Evolutionary conservation across 2,797 vertebrate genomes (phyloP), one percentile per base, ranked within the genome.

Genomic region (Heteromormyrus szaboi): DNA sequence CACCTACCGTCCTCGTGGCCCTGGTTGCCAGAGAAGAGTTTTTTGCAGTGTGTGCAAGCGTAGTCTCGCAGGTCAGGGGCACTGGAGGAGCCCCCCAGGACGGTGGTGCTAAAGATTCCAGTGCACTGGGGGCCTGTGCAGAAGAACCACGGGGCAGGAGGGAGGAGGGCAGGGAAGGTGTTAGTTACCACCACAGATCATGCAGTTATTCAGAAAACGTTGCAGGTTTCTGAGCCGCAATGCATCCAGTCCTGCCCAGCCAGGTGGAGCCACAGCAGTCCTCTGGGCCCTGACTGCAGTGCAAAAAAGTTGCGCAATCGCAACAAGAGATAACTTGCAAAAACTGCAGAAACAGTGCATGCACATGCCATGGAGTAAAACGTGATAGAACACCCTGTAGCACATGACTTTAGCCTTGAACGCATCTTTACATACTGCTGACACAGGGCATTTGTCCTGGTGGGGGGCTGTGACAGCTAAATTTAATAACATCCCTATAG

Each of bases 31-130:
- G 97, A 96, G 90, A 97, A 97, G 92, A 96, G 92, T 92, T 98
- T 98, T 94, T 98, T 98, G 95, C 97, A 96, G 92, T 97, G 97
- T 92, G 95, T 97, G 95, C 97, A 97, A 89, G 97, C 96, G 94
- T 98, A 98, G 95, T 99, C 98, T 95, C 97, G 97, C 94, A 99
- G 97, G 96, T 99, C 99, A 94, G 98, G 98, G 95, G 98, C 97
- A 59, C 98, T 98, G 96, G 96, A 98, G 92, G 98, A 98, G 94
- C 97, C 98, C 87, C 97, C 98, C 86, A 98, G 96, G 95, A 97
- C 97, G 22, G 97, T 97, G 94, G 98, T 98, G 93, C 97, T 99
- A 97, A 99, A 99, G 95, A 99, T 97, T 93, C 98, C 98, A 91
- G 97, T 97, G 95, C 97, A 97, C 93, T 97, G 97, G 22, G 97